These are phyloP conservation scores for Ranitomeya imitator DNA, from an alignment of 2,113 vertebrate genomes.

Conservation along the genomic window DNA sequence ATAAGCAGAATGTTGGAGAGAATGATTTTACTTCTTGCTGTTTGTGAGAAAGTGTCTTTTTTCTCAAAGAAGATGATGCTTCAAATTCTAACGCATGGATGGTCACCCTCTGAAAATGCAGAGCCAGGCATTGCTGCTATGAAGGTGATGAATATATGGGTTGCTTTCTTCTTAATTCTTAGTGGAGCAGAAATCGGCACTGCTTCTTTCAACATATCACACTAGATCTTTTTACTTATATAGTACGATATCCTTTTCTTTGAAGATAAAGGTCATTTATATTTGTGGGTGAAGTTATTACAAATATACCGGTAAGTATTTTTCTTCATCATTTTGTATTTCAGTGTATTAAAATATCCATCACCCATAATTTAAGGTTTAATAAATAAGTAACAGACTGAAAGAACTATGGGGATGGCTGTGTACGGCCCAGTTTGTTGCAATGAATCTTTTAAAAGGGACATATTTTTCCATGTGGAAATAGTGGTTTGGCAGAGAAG, in stretches of 20 bases:
- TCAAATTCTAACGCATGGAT: conserved; percentile 52
- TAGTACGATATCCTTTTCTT: not conserved
- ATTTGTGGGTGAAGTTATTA: not conserved
- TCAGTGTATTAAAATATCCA: not conserved
- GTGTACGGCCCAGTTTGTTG: no score
- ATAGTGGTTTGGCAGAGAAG: no score
- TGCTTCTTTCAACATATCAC: not conserved
- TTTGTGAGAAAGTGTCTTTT: conserved; percentile 29
- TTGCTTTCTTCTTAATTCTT: not conserved
- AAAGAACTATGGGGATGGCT: no score
- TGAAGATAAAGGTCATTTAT: not conserved
- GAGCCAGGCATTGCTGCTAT: conserved; percentile 19
- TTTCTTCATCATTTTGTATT: not conserved
- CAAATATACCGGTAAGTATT: no score
- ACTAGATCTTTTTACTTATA: not conserved
- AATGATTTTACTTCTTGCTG: conserved; percentile 29
- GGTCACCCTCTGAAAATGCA: conserved; percentile 28
- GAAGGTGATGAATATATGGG: conserved; percentile 26
- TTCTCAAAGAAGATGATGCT: conserved; percentile 45
- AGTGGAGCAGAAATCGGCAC: conserved; percentile 1
- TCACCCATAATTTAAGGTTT: no score
- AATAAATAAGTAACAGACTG: no score
- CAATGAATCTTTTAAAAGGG: no score
- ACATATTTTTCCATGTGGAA: no score
- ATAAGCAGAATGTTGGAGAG: conserved; percentile 39